phyloP scores from a whole-genome alignment of 1,140 invertebrate genomes.

The Lordiphosa collinella region DNA sequence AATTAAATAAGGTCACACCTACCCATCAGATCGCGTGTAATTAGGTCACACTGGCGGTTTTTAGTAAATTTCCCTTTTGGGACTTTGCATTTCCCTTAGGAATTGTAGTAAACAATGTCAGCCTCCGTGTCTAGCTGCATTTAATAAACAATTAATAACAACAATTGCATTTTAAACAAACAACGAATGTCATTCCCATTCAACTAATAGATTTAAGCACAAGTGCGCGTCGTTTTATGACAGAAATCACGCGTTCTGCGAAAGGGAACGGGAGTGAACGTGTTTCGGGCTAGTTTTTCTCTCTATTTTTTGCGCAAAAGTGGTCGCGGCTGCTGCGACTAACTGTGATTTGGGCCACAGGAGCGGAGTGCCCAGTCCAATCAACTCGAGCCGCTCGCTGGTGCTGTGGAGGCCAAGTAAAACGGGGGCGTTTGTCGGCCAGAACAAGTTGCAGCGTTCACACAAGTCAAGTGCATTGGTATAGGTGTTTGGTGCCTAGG shows the following conservation, averaged over 20 bases:
- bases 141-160: constrained; percentile 8
- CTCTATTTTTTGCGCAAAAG: constrained; percentile 38
- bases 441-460: constrained; percentile 58
- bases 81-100: no score
- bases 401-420: constrained; percentile 34
- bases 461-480: constrained; percentile 12
- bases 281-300: constrained; percentile 63
- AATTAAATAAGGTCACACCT: no score
- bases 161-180: constrained; percentile 6
- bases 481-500: constrained; percentile 14
- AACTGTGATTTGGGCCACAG: constrained; percentile 52
- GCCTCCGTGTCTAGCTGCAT: no score
- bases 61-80: no score
- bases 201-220: neutral
- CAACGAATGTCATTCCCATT: neutral
- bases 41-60: no score
- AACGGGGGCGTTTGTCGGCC: constrained; percentile 54
- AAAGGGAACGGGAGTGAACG: constrained; percentile 49
- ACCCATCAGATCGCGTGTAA: no score
- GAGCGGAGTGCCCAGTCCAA: constrained; percentile 39
- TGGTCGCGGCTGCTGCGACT: constrained; percentile 40
- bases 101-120: no score
- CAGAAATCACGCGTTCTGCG: constrained; percentile 15
- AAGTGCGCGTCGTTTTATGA: neutral
- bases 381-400: constrained; percentile 36